phyloP scores from a whole-genome alignment of 2,113 vertebrate species.

The Sphyrna mokarran region DNA sequence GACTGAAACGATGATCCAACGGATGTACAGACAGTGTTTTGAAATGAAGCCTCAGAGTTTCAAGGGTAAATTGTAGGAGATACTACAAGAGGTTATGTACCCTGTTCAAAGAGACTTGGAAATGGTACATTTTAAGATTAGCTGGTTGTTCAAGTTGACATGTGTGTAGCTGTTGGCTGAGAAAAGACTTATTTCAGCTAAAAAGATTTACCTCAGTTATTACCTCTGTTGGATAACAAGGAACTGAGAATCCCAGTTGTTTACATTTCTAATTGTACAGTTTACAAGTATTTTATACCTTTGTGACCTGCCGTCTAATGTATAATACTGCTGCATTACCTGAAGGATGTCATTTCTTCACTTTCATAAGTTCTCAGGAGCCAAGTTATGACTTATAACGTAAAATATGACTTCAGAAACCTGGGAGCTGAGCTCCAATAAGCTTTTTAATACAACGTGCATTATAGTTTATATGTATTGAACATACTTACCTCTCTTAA shows the following conservation, averaged over 20 bases:
- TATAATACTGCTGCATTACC: not conserved
- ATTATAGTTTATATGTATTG: not conserved
- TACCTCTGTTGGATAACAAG: not conserved
- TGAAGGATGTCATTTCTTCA: not conserved
- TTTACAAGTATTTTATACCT: conserved; percentile 27
- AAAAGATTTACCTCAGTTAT: conserved; percentile 6
- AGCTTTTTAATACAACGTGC: not conserved
- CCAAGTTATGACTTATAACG: not conserved
- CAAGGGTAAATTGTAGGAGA: not conserved
- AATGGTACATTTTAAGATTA: not conserved
- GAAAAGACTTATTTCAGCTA: not conserved
- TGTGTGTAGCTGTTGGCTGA: not conserved
- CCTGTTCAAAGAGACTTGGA: not conserved
- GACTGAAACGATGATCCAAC: not conserved
- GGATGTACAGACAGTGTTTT: not conserved
- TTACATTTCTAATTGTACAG: conserved; percentile 25
- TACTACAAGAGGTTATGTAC: not conserved
- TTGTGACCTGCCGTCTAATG: not conserved
- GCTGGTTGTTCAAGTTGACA: not conserved
- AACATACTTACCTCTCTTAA: not conserved
- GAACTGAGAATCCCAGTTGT: not conserved
- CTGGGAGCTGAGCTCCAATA: not conserved
- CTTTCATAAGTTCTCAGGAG: not conserved
- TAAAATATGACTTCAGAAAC: not conserved
- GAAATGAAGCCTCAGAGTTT: not conserved